Base-by-base conservation (phyloP, 2,888 invertebrate genomes). In the Melikaiella ostensackeni region DNA sequence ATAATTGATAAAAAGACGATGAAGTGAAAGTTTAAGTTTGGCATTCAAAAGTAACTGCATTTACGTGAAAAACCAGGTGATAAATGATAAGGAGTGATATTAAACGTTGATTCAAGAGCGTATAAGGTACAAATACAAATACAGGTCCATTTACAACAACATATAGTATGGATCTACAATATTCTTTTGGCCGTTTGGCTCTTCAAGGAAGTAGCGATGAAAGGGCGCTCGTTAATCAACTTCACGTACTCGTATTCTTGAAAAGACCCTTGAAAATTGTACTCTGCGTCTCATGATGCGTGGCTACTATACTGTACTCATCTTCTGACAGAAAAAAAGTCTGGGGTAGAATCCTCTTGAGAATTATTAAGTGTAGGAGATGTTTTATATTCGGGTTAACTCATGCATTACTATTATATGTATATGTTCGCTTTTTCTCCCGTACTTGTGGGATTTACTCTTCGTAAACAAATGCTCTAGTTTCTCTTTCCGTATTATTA, bases 261-360 rank as follows among this genome's bases (percentile, higher is more conserved):
- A 62, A 63, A 63, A 46, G 66, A 66, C 66, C 42, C 66, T 66
- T 46, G 42, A 66, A 66, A 66, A 66, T 66, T 66, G n/a, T 66
- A 66, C 66, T 66, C 27, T 27, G 19, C 27, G 66, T 66, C 46
- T 66, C 66, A 66, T 66, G 66, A 66, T 42, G 66, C 66, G 66
- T 46, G 42, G 27, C 16, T 66, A 42, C 66, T 38, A 24, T 38
- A 13, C 64, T 64, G n/a, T 38, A 33, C 35, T 64, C 63, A 61
- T 66, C 66, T 66, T 64, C 66, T 66, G 66, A 66, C 66, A 24
- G 27, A 21, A 66, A 66, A 66, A 66, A 42, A 64, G 64, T 66
- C 42, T 66, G 66, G 66, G 66, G 24, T 19, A 19, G 66, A 46
- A 66, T 27, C 42, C 46, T 66, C 46, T 50, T n/a, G 66, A 66